Conservation (phyloP, 2,888 invertebrate species). For the Liodrosophila aerea region DNA sequence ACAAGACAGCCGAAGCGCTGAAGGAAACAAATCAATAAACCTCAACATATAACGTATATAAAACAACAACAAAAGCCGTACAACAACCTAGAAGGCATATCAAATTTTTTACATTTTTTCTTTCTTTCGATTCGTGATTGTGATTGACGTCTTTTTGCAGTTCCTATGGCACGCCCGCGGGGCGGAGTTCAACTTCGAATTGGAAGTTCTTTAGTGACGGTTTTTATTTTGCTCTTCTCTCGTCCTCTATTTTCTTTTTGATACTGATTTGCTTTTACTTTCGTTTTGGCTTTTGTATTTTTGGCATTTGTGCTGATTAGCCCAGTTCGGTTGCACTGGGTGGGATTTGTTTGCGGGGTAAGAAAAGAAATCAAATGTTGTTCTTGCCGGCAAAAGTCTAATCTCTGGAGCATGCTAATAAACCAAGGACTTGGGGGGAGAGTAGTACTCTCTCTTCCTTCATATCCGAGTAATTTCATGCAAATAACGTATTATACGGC, state of each 20-base stretch:
- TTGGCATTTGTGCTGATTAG: constrained; percentile 76
- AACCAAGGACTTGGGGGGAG: constrained; percentile 43
- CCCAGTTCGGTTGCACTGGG: constrained; percentile 33
- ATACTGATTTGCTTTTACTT: constrained; percentile 72
- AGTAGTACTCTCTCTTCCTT: constrained; percentile 7
- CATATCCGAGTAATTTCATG: constrained; percentile 66
- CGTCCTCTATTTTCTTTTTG: constrained; percentile 24
- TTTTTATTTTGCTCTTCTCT: constrained; percentile 12
- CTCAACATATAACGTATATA: constrained; percentile 41
- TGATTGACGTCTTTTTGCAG: constrained; percentile 66
- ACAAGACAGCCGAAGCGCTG: constrained; percentile 36
- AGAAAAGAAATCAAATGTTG: constrained; percentile 71
- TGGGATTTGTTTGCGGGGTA: constrained; percentile 23
- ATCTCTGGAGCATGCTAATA: constrained; percentile 77
- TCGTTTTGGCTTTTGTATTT: constrained; percentile 77
- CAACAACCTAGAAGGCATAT: constrained; percentile 67
- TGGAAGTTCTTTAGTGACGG: constrained; percentile 61
- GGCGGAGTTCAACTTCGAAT: constrained; percentile 59
- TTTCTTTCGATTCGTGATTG: constrained; percentile 47
- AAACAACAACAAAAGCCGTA: constrained; percentile 14
- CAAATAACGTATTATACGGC: constrained; percentile 73
- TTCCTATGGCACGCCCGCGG: constrained; percentile 39
- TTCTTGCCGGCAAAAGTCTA: constrained; percentile 70
- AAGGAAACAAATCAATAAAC: constrained; percentile 71
- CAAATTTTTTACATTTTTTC: constrained; percentile 59